Evolutionary conservation across 2,888 invertebrate species (phyloP).

Genomic region (Dryobotodes eremita): DNA sequence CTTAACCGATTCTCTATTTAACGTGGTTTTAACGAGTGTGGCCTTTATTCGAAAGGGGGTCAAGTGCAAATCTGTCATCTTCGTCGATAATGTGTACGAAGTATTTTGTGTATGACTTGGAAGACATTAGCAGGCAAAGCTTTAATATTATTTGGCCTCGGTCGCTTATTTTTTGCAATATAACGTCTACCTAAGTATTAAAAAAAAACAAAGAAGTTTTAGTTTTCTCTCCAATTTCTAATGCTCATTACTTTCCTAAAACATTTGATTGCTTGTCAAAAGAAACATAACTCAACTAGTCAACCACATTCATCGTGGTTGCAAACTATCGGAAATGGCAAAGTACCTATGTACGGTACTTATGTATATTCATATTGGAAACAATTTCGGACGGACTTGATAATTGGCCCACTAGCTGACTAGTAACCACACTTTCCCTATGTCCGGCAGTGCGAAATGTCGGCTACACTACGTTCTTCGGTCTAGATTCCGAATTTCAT

Average conservation of each 20-base stretch:
- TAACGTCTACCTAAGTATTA: not conserved
- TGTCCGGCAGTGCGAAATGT: constrained; percentile 67
- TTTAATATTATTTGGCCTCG: constrained; percentile 18
- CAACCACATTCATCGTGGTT: constrained; percentile 8
- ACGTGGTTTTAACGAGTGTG: constrained; percentile 49
- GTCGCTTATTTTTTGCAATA: constrained; percentile 5
- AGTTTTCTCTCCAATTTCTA: not conserved
- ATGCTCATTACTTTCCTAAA: not conserved
- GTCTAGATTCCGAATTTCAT: constrained; percentile 73
- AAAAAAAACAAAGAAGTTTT: not conserved
- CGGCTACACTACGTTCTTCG: constrained; percentile 65
- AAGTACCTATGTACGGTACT: constrained; percentile 2
- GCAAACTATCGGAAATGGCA: constrained; percentile 20
- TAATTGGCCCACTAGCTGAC: constrained; percentile 47
- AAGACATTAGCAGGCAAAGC: constrained; percentile 9
- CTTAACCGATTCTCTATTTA: constrained; percentile 52
- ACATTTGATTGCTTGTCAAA: constrained; percentile 19
- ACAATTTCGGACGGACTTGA: constrained; percentile 41
- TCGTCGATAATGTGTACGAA: constrained; percentile 35
- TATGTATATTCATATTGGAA: constrained; percentile 38
- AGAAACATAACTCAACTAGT: constrained; percentile 24
- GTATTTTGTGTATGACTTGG: constrained; percentile 30
- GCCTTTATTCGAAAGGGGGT: constrained; percentile 61
- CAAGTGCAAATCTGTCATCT: constrained; percentile 62
- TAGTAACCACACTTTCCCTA: constrained; percentile 68